Evolutionary conservation across 2,113 vertebrate species (phyloP).

Genomic region (Stegastes partitus): DNA sequence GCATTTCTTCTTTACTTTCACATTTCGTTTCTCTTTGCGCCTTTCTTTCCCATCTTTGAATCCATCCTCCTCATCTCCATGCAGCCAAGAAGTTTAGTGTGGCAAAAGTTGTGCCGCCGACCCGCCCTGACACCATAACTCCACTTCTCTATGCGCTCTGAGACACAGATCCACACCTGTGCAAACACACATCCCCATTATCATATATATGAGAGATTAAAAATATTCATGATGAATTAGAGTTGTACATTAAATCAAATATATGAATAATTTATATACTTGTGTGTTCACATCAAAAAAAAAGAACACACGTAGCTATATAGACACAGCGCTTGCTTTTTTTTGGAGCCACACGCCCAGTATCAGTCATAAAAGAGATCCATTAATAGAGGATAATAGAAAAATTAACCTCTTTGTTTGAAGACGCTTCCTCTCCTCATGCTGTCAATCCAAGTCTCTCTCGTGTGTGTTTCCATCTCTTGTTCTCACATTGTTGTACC

Average conservation of each 20-base stretch:
- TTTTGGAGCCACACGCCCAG: conserved; percentile 6
- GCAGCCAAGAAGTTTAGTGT: conserved; percentile 4
- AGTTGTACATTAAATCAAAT: conserved; percentile 67
- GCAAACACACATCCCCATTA: conserved; percentile 66
- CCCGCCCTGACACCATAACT: conserved; percentile 23
- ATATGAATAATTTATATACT: conserved; percentile 58
- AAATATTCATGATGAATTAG: conserved; percentile 70
- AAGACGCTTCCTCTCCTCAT: conserved; percentile 18
- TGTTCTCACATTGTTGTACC: conserved; percentile 52
- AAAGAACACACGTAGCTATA: conserved; percentile 5
- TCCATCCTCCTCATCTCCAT: background rate
- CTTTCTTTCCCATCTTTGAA: background rate
- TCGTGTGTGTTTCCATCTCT: conserved; percentile 24
- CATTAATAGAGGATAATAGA: conserved; percentile 53
- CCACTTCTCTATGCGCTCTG: conserved; percentile 19
- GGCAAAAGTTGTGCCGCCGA: conserved; percentile 28
- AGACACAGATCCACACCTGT: conserved; percentile 23
- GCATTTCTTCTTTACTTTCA: background rate
- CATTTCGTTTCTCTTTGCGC: background rate
- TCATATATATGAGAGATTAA: conserved; percentile 79
- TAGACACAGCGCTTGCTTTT: background rate
- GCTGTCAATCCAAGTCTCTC: conserved; percentile 32
- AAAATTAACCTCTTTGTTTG: conserved; percentile 55
- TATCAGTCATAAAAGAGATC: conserved; percentile 40
- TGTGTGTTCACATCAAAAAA: conserved; percentile 1